Percentiles rank a stretch among this genome's conserved stretches.
These are phyloP conservation scores for Sus cebifrons DNA, from an alignment of 2,797 vertebrate genomes.

Conservation along the genomic window DNA sequence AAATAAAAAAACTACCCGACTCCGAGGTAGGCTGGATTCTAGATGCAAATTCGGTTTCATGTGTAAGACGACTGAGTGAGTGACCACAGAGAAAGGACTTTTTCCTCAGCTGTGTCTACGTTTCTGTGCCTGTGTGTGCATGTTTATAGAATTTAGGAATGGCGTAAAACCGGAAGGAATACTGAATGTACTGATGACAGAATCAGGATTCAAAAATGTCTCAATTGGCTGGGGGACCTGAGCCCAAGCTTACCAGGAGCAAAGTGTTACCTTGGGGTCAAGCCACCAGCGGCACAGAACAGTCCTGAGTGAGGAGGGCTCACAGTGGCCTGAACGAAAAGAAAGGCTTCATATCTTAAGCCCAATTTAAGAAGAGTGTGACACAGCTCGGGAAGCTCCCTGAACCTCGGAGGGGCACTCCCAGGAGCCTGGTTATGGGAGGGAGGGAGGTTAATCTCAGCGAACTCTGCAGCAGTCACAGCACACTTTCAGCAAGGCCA, in stretches of 20 bases:
- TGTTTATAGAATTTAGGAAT: neutral
- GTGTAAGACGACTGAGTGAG: neutral
- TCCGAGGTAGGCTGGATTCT: neutral
- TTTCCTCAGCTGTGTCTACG: neutral
- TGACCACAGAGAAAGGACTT: neutral
- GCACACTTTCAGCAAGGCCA: neutral
- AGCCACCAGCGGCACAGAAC: neutral
- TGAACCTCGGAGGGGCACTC: neutral
- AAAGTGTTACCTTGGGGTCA: neutral
- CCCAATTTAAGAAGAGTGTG: neutral
- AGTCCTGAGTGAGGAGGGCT: neutral
- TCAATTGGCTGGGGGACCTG: too few relatives aligned
- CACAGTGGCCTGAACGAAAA: too few relatives aligned
- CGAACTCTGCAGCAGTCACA: rapidly evolving
- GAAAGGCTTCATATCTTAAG: neutral
- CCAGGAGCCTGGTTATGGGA: neutral
- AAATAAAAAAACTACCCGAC: neutral
- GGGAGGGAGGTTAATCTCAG: neutral
- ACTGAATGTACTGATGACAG: neutral
- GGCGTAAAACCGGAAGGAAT: neutral
- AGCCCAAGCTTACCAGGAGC: neutral
- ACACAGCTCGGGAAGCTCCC: neutral
- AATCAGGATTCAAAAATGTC: neutral
- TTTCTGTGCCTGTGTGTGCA: neutral
- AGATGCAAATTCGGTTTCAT: neutral